Evolutionary conservation across 2,113 vertebrate species (phyloP).

Genomic region (Psilopogon haemacephalus): DNA sequence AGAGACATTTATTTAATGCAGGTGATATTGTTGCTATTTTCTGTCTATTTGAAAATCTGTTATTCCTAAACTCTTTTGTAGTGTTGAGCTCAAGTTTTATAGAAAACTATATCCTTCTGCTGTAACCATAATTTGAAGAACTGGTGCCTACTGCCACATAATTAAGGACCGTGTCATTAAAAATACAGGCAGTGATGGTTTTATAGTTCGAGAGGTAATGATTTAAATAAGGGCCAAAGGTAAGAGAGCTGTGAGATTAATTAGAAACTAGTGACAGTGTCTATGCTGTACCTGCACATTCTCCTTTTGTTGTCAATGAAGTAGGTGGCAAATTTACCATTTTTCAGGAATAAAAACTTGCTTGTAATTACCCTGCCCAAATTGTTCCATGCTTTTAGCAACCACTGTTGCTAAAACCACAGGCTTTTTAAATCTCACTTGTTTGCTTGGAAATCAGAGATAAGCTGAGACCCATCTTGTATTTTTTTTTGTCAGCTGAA

Average conservation of each 20-base stretch:
- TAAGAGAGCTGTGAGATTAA: not conserved
- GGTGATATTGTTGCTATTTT: not conserved
- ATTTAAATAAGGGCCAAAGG: not conserved
- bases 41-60: not conserved
- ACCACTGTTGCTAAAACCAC: too few relatives aligned
- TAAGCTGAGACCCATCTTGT: not conserved
- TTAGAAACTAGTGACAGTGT: not conserved
- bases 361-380: not conserved
- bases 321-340: not conserved
- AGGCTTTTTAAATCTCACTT: not conserved
- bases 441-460: not conserved
- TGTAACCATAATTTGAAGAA: not conserved
- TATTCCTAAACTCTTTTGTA: not conserved
- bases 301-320: not conserved
- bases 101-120: not conserved
- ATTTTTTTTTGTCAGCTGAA: not conserved
- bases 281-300: not conserved
- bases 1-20: not conserved
- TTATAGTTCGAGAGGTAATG: not conserved
- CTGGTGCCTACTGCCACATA: not conserved
- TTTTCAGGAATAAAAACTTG: not conserved
- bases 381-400: not conserved
- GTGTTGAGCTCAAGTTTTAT: not conserved
- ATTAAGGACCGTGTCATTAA: not conserved
- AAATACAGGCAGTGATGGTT: fast-evolving